These are phyloP conservation scores for Lacerta agilis DNA, from an alignment of 2,797 vertebrate genomes.

Conservation along the genomic window DNA sequence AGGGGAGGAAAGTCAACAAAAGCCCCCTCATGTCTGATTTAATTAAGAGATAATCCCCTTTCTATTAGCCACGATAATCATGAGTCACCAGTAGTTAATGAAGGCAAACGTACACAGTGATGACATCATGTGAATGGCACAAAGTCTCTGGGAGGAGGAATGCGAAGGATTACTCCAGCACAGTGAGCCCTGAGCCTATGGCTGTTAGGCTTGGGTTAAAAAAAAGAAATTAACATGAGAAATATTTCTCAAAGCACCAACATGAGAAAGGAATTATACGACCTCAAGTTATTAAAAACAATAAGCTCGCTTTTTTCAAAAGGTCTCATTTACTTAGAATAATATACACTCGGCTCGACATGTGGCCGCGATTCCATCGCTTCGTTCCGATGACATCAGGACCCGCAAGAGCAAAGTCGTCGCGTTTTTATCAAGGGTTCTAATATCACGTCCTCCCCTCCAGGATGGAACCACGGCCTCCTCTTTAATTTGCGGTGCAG, in stretches of 20 bases:
- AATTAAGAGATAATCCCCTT: slow-evolving; percentile 66
- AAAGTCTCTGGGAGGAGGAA: slow-evolving; percentile 63
- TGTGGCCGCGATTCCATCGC: slow-evolving; percentile 57
- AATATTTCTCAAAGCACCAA: slow-evolving; percentile 71
- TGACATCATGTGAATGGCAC: slow-evolving; percentile 65
- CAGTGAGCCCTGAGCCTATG: slow-evolving; percentile 62
- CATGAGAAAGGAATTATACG: slow-evolving; percentile 74
- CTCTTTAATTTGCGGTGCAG: not conserved
- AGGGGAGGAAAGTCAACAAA: slow-evolving; percentile 29
- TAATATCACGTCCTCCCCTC: slow-evolving; percentile 44
- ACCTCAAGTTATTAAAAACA: slow-evolving; percentile 76
- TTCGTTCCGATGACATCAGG: slow-evolving; percentile 73
- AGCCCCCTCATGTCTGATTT: slow-evolving; percentile 49
- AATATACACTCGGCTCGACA: slow-evolving; percentile 56
- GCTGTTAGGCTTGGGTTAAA: slow-evolving; percentile 62
- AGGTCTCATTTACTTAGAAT: slow-evolving; percentile 65
- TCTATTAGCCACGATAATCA: slow-evolving; percentile 70
- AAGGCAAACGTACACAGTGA: slow-evolving; percentile 60
- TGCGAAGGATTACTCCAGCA: slow-evolving; percentile 70
- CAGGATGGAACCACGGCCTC: slow-evolving; percentile 48
- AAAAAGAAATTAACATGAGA: slow-evolving; percentile 61
- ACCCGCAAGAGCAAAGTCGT: slow-evolving; percentile 54
- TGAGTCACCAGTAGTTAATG: slow-evolving; percentile 65
- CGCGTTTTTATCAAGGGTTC: slow-evolving; percentile 56
- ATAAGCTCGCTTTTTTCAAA: slow-evolving; percentile 78